Conservation (phyloP, 2,797 vertebrate genomes). For the Prunella strophiata region DNA sequence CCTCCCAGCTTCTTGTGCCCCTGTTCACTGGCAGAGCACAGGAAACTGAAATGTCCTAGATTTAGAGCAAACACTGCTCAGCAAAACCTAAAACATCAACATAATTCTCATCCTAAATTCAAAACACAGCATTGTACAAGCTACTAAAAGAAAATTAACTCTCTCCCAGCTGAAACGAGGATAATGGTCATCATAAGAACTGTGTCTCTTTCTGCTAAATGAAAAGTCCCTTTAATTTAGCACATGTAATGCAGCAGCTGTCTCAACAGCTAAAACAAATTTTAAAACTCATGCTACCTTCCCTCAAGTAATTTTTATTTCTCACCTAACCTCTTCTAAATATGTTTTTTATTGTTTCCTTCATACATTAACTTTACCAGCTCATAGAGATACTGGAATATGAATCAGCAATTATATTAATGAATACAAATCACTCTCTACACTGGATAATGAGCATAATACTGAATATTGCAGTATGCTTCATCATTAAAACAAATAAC, state of each 20-base stretch:
- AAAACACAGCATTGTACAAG: not conserved
- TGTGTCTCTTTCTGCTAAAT: not conserved
- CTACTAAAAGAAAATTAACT: not conserved
- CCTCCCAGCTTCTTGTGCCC: not conserved
- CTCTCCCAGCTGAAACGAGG: not conserved
- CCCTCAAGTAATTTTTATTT: not conserved
- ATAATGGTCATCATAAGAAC: not conserved
- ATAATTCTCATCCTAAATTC: not conserved
- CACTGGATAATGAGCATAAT: slow-evolving; percentile 9
- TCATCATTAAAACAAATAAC: slow-evolving; percentile 13
- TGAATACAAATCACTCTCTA: slow-evolving; percentile 11
- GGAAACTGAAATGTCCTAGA: not conserved
- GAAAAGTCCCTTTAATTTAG: not conserved
- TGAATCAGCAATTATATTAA: slow-evolving; percentile 13
- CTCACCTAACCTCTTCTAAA: not conserved
- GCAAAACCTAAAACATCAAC: not conserved
- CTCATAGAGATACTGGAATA: not conserved
- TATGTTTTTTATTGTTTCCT: not conserved
- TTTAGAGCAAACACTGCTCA: not conserved
- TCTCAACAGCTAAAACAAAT: not conserved
- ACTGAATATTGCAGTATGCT: not conserved
- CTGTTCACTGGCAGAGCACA: not conserved
- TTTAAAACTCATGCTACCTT: not conserved
- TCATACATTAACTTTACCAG: not conserved
- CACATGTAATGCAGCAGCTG: not conserved